phyloP scores from a whole-genome alignment of 2,113 vertebrate species.

The Catharus fuscescens region DNA sequence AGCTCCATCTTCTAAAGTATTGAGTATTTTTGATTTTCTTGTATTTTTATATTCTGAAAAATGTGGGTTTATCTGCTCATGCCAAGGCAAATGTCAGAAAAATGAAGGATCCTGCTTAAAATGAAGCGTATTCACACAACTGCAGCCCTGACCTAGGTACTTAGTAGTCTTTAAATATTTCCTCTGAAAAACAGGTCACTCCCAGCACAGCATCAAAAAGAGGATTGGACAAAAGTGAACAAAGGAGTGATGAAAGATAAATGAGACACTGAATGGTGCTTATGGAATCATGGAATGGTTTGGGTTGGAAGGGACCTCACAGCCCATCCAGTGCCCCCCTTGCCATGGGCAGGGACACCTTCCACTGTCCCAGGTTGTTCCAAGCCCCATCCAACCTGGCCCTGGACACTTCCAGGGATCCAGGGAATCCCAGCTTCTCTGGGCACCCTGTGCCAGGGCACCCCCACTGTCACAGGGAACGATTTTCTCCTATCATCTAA shows the following conservation, averaged over 20 bases:
- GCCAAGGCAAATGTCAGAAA: neutral
- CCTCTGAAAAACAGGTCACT: neutral
- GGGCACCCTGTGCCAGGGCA: neutral
- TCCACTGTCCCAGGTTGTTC: rapidly evolving
- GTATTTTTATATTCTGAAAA: neutral
- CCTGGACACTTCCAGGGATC: neutral
- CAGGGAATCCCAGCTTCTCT: neutral
- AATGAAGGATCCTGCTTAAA: neutral
- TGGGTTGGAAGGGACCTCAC: rapidly evolving
- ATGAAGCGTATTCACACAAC: neutral
- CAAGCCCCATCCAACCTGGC: rapidly evolving
- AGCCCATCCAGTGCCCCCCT: neutral
- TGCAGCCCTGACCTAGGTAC: neutral
- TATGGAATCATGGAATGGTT: neutral
- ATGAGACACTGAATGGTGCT: neutral
- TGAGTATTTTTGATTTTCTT: neutral
- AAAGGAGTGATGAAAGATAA: neutral
- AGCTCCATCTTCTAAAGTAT: neutral
- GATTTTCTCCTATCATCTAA: neutral
- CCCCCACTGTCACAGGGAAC: rapidly evolving
- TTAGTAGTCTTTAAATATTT: neutral
- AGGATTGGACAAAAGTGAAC: neutral
- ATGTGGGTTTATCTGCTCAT: neutral
- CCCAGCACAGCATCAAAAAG: neutral
- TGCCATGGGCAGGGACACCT: neutral